Conservation (phyloP, 2,113 vertebrate genomes). For the Phyllostomus hastatus region DNA sequence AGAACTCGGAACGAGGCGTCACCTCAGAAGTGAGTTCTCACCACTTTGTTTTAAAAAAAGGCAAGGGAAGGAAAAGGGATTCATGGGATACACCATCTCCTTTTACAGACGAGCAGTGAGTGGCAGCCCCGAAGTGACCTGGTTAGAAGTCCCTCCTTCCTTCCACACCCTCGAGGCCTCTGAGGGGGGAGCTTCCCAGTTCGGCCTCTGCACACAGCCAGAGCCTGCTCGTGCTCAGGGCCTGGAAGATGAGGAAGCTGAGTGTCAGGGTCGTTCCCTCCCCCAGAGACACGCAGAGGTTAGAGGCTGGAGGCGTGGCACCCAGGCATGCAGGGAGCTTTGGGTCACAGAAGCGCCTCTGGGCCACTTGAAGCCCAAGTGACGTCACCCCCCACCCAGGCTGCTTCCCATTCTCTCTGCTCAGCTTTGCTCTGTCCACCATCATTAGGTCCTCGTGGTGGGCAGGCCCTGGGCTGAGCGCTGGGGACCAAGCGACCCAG, state of each 20-base stretch:
- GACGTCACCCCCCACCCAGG: too few relatives aligned
- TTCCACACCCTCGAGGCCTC: background rate
- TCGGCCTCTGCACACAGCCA: background rate
- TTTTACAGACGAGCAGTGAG: background rate
- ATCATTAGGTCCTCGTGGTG: accelerated
- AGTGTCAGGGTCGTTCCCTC: background rate
- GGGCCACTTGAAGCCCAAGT: background rate
- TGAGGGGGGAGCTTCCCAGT: background rate
- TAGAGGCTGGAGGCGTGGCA: background rate
- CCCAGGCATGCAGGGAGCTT: background rate
- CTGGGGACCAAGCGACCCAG: background rate
- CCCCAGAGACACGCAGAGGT: background rate
- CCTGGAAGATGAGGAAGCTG: background rate
- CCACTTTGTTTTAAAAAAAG: background rate
- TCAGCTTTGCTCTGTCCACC: background rate
- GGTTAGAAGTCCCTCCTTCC: background rate
- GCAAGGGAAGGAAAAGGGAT: background rate
- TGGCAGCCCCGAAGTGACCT: background rate
- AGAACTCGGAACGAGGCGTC: background rate
- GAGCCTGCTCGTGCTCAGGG: background rate
- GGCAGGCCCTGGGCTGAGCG: accelerated
- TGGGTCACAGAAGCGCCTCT: background rate
- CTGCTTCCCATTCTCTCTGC: background rate
- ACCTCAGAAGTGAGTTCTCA: background rate
- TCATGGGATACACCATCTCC: accelerated